Conservation (phyloP, 2,888 invertebrate species). For the Deilephila elpenor region DNA sequence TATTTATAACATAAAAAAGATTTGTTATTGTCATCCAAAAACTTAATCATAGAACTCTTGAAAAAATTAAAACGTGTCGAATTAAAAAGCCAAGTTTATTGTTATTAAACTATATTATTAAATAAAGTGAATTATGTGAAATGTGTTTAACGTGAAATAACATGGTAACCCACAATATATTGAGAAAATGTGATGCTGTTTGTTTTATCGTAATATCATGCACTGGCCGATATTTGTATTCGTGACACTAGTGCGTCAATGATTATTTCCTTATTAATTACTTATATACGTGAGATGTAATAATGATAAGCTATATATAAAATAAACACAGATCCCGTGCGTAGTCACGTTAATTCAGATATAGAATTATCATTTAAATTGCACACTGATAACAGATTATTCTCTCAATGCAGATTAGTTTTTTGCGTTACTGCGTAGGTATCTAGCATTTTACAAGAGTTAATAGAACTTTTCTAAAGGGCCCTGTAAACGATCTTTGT, state of each 20-base stretch:
- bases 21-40: no score
- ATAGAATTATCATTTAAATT: neutral
- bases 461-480: no score
- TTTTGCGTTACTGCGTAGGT: no score
- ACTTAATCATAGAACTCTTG: no score
- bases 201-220: slow-evolving; percentile 58
- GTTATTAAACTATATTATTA: no score
- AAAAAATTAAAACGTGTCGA: no score
- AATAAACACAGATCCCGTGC: neutral
- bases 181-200: neutral
- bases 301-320: neutral
- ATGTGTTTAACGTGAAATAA: neutral
- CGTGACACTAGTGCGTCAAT: slow-evolving; percentile 69
- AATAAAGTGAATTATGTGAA: no score
- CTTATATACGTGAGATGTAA: neutral
- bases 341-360: neutral
- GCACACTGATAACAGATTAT: neutral
- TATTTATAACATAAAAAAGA: no score
- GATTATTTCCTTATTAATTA: slow-evolving; percentile 11
- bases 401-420: neutral
- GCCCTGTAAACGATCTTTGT: no score
- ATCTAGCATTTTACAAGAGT: no score
- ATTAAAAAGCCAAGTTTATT: no score
- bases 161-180: neutral
- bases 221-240: slow-evolving; percentile 59